Conservation (phyloP, 2,888 invertebrate genomes). For the Sinhomidia bicolor region DNA sequence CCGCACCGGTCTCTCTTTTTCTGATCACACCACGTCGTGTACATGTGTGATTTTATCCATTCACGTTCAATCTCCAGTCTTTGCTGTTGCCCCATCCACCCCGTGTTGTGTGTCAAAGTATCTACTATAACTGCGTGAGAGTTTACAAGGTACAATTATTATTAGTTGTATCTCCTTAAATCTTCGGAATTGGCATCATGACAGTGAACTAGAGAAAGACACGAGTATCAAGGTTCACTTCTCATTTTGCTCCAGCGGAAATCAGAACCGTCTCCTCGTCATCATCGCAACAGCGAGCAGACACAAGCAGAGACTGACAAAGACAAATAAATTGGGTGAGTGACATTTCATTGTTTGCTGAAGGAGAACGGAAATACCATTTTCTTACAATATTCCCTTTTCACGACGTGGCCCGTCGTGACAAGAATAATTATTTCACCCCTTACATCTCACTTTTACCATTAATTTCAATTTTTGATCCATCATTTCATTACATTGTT, state of each 20-base stretch:
- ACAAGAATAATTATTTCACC: too few species aligned
- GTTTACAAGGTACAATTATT: neutral
- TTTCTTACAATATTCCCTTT: neutral
- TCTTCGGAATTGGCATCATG: slow-evolving; percentile 19
- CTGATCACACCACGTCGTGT: slow-evolving; percentile 41
- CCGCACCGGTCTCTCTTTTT: too few species aligned
- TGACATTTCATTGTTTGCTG: neutral
- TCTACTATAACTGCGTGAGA: neutral
- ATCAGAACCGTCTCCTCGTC: slow-evolving; percentile 28
- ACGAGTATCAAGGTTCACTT: slow-evolving; percentile 42
- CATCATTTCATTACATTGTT: slow-evolving; percentile 16
- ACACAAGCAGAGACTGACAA: neutral
- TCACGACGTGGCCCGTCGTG: too few species aligned
- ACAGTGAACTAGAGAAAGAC: neutral
- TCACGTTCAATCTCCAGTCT: neutral
- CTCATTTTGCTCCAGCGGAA: slow-evolving; percentile 44
- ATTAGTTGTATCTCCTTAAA: slow-evolving; percentile 40
- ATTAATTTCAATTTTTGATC: slow-evolving; percentile 3
- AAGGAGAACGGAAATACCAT: neutral
- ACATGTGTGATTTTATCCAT: slow-evolving; percentile 35
- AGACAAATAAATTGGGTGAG: neutral
- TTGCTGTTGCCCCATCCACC: neutral
- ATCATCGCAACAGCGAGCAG: too few species aligned
- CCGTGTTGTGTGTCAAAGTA: neutral
- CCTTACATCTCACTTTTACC: slow-evolving; percentile 1